Evolutionary conservation across 2,888 invertebrate species (phyloP).

Genomic region (Blera fallax): DNA sequence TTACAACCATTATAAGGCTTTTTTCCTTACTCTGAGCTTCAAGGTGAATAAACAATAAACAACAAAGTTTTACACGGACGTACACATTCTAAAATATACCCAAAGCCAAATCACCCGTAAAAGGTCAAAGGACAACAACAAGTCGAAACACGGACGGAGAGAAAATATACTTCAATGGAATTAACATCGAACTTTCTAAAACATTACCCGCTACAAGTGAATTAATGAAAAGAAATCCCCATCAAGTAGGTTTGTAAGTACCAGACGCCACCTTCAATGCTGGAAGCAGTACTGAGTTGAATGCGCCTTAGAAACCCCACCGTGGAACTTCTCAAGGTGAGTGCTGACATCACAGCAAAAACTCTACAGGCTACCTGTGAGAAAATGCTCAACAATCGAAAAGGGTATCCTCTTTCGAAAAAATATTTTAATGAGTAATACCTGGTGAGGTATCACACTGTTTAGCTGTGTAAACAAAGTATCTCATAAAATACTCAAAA

Average conservation of each 20-base stretch:
- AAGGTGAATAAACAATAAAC: not conserved
- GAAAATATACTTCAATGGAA: not conserved
- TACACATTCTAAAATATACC: not conserved
- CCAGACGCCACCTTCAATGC: not conserved
- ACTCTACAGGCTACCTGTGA: not conserved
- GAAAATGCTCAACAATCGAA: not conserved
- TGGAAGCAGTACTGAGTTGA: not conserved
- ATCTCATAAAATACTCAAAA: not conserved
- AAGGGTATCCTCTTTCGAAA: constrained; percentile 7
- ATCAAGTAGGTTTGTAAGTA: not conserved
- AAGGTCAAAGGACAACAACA: not conserved
- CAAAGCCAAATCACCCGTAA: not conserved
- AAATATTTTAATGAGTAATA: constrained; percentile 2
- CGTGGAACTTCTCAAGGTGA: constrained; percentile 17
- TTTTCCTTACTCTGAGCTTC: not conserved
- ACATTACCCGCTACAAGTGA: not conserved
- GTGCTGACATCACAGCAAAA: constrained; percentile 3
- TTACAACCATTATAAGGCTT: not conserved
- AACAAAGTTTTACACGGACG: not conserved
- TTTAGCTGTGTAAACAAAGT: constrained; percentile 8
- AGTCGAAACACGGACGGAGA: not conserved
- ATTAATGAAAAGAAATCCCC: not conserved
- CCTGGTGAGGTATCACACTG: constrained; percentile 28
- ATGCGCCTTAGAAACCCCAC: not conserved
- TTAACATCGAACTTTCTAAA: not conserved